A percentile compares a stretch with the other conserved stretches of the same genome.
Conservation (phyloP, 2,113 vertebrate genomes). For the Bos taurus region DNA sequence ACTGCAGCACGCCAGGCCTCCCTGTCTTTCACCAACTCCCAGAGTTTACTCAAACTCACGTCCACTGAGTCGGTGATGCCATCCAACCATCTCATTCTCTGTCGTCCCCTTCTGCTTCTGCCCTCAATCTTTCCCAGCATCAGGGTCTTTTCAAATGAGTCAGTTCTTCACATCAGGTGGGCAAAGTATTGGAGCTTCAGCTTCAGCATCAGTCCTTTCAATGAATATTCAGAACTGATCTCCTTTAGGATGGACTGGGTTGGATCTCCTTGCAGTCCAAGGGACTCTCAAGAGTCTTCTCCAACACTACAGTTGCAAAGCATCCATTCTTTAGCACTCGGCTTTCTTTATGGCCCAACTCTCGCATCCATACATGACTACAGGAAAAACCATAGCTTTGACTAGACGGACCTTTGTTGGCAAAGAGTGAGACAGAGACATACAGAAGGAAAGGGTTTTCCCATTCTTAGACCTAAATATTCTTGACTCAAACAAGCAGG, state of each 20-base stretch:
- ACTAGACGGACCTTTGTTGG: neutral
- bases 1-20: accelerated
- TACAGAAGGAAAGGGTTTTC: neutral
- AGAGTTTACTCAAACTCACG: neutral
- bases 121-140: neutral
- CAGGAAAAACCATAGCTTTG: neutral
- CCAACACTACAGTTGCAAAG: accelerated
- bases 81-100: neutral
- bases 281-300: neutral
- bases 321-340: accelerated
- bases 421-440: neutral
- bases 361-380: neutral
- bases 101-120: accelerated
- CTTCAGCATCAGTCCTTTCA: accelerated
- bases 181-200: neutral
- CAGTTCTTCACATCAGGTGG: accelerated
- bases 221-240: neutral
- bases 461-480: neutral
- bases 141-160: neutral
- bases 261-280: neutral
- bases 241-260: neutral
- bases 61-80: neutral
- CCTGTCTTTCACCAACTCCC: neutral
- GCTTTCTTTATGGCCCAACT: neutral
- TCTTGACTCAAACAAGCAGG: neutral